Base-by-base conservation (phyloP, 2,797 vertebrate species). In the Propithecus perrieri region DNA sequence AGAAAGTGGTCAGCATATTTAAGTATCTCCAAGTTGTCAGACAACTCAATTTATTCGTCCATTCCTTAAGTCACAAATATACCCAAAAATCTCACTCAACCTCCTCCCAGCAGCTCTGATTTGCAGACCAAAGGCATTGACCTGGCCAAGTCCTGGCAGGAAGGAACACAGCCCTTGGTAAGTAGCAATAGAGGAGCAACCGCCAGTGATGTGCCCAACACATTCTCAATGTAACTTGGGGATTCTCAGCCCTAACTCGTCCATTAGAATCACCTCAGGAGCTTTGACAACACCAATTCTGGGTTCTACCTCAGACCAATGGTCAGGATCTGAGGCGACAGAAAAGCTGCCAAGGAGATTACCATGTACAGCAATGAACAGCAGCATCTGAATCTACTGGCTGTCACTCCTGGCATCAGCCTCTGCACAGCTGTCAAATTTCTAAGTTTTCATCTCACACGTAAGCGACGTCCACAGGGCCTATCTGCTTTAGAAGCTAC, bases 331-430 rank as follows among this genome's bases (percentile, higher is more conserved):
- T 0, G 22, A 43, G 38, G 30, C 12, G 57, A 72, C 43, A 48
- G 5, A 65, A 75, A 63, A 63, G 43, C n/a, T 69, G 28, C 50
- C 14, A 3, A n/a, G 15, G 55, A n/a, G 11, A 5, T 0, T 20
- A 28, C 12, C 0, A 0, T 4, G 12, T 13, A 53, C 0, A 0
- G 5, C 2, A 4, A 46, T 0, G 0, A 43, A 41, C 2, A 1
- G 78, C 22, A 69, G 20, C 71, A 14, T 48, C 46, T 4, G 59
- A 43, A 41, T 4, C 55, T 5, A 7, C 24, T 2, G 26, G 69
- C 41, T 2, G 15, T 15, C 28, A 0, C 4, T 30, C n/a, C 2
- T 13, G 12, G 13, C 18, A 69, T 57, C n/a, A 0, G 22, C 17
- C 0, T 35, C 50, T 28, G 15, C 10, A 7, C 2, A 3, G 2